phyloP scores from a whole-genome alignment of 2,113 vertebrate genomes.

The Hiodon alosoides region DNA sequence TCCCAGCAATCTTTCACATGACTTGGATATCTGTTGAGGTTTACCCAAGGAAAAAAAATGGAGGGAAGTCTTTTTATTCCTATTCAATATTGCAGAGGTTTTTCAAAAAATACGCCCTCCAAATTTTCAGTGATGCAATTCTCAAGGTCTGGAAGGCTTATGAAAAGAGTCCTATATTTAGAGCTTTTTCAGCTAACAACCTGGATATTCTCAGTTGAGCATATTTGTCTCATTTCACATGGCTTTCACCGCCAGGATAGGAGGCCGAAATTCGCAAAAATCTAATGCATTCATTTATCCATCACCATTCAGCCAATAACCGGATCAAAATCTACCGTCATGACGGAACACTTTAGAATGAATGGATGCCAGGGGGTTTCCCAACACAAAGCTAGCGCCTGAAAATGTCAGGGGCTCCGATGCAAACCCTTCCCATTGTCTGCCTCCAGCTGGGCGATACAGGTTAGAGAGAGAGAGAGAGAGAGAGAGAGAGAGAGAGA shows the following conservation, averaged over 20 bases:
- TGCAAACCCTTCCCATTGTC: not conserved
- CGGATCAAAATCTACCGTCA: not conserved
- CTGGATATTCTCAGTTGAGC: conserved; percentile 41
- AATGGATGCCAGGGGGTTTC: not conserved
- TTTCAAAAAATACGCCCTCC: conserved; percentile 11
- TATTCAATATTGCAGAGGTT: conserved; percentile 9
- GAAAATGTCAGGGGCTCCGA: not conserved
- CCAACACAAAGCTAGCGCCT: too few relatives aligned
- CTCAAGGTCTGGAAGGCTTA: conserved; percentile 27
- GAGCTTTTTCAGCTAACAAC: conserved; percentile 44
- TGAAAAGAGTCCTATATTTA: conserved; percentile 36
- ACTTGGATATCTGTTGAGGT: conserved; percentile 48
- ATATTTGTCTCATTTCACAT: conserved; percentile 47
- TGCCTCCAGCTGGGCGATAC: not conserved
- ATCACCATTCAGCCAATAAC: not conserved
- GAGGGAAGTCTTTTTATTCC: conserved; percentile 13
- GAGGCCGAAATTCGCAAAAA: conserved; percentile 26
- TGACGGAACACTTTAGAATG: not conserved
- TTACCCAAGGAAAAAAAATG: conserved; percentile 19
- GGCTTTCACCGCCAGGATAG: conserved; percentile 42
- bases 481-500: not conserved
- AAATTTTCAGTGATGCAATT: conserved; percentile 26
- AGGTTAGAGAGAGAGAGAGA: not conserved
- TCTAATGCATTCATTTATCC: not conserved
- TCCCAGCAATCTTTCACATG: conserved; percentile 42